Evolutionary conservation across 92 coral and sea anemone genomes (phyloP).

Genomic region (Blastomussa wellsi): DNA sequence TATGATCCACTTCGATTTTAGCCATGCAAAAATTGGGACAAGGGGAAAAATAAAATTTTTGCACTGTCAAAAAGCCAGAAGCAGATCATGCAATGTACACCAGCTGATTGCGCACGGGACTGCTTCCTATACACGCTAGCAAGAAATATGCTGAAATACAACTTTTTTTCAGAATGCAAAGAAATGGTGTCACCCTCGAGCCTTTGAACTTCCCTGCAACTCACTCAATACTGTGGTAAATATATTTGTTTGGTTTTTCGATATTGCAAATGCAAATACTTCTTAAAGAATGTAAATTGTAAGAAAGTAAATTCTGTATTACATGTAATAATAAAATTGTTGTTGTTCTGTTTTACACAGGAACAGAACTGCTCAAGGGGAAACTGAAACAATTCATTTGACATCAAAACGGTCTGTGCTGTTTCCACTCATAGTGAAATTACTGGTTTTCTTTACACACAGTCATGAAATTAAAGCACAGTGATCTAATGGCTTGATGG

Average conservation of each 20-base stretch:
- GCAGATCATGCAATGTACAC: too few relatives aligned
- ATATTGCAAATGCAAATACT: too few relatives aligned
- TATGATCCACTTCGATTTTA: too few relatives aligned
- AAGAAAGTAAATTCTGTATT: too few relatives aligned
- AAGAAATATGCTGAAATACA: too few relatives aligned
- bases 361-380: slow-evolving; percentile 87
- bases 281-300: too few relatives aligned
- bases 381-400: slow-evolving; percentile 66
- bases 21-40: too few relatives aligned
- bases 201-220: slow-evolving; percentile 90
- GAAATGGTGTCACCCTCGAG: slow-evolving; percentile 59
- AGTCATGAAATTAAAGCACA: neutral
- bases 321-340: neutral
- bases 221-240: slow-evolving; percentile 78
- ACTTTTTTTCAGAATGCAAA: slow-evolving; percentile 40
- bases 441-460: neutral
- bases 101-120: too few relatives aligned
- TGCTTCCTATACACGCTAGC: too few relatives aligned
- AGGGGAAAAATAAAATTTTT: too few relatives aligned
- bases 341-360: slow-evolving; percentile 30
- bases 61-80: too few relatives aligned
- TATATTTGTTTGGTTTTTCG: too few relatives aligned
- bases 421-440: neutral
- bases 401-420: slow-evolving; percentile 62
- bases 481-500: neutral